phyloP scores from a whole-genome alignment of 2,113 vertebrate species.

The Vimba vimba region DNA sequence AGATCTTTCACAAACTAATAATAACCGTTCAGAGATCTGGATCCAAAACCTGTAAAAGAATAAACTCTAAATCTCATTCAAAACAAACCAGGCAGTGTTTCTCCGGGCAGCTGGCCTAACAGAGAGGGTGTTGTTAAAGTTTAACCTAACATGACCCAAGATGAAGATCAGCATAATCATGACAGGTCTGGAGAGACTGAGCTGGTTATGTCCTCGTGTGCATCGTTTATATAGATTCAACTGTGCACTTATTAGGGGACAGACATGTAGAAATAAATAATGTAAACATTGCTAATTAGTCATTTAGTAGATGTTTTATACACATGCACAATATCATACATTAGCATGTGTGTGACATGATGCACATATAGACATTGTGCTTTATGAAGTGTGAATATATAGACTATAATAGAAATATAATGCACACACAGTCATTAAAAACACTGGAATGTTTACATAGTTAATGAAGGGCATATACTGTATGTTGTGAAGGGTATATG shows the following conservation, averaged over 20 bases:
- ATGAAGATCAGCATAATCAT: not conserved
- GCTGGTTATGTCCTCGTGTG: not conserved
- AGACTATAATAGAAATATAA: not conserved
- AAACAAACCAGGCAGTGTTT: slow-evolving; percentile 5
- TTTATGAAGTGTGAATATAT: not conserved
- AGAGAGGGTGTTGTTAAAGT: slow-evolving; percentile 11
- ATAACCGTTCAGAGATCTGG: not conserved
- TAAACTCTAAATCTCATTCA: not conserved
- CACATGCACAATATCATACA: not conserved
- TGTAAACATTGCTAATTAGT: not conserved
- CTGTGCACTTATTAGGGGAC: not conserved
- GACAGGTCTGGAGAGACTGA: not conserved
- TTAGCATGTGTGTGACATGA: not conserved
- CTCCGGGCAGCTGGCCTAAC: not conserved
- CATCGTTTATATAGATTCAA: slow-evolving; percentile 61
- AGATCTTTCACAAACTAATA: not conserved
- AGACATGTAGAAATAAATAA: not conserved
- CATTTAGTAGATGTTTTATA: not conserved
- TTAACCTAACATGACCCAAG: slow-evolving; percentile 16
- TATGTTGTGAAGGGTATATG: not conserved
- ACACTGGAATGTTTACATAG: not conserved
- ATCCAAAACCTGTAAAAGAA: not conserved
- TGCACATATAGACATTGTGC: not conserved
- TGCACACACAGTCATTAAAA: not conserved
- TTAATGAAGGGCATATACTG: not conserved